A percentile compares a stretch with the other conserved stretches of the same genome.
Evolutionary conservation across 2,888 invertebrate genomes (phyloP).

Genomic region (Athalia rosae): DNA sequence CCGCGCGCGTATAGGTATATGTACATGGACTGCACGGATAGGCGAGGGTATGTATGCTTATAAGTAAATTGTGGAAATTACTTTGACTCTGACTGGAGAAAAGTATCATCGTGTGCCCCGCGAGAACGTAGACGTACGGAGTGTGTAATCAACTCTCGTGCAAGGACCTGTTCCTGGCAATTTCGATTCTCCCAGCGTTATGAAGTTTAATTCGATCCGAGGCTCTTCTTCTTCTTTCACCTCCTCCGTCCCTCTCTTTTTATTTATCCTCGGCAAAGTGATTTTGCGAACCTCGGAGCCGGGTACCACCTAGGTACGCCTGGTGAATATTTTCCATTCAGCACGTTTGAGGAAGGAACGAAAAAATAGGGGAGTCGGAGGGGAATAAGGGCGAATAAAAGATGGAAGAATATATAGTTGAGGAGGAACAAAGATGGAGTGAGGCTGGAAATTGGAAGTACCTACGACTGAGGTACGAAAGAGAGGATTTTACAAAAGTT

Average conservation of each 20-base stretch:
- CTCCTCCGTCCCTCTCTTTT: not conserved
- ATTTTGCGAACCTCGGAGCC: not conserved
- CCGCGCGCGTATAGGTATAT: not conserved
- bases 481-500: slow-evolving; percentile 34
- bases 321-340: not conserved
- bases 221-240: not conserved
- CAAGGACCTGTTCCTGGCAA: slow-evolving; percentile 22
- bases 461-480: slow-evolving; percentile 24
- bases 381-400: not conserved
- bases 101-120: not conserved
- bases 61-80: slow-evolving; percentile 6
- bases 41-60: too few relatives aligned
- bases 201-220: slow-evolving; percentile 28
- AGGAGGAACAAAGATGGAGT: not conserved
- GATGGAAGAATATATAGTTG: not conserved
- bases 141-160: slow-evolving; percentile 23
- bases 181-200: slow-evolving; percentile 27
- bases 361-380: not conserved
- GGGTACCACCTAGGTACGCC: not conserved
- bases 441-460: slow-evolving; percentile 1
- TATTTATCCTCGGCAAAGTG: not conserved
- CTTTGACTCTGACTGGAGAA: slow-evolving; percentile 18
- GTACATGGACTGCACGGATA: too few relatives aligned
- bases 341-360: not conserved
- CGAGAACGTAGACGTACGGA: not conserved